Conservation (phyloP, 1,140 invertebrate species). For the Drosophila guanche region DNA sequence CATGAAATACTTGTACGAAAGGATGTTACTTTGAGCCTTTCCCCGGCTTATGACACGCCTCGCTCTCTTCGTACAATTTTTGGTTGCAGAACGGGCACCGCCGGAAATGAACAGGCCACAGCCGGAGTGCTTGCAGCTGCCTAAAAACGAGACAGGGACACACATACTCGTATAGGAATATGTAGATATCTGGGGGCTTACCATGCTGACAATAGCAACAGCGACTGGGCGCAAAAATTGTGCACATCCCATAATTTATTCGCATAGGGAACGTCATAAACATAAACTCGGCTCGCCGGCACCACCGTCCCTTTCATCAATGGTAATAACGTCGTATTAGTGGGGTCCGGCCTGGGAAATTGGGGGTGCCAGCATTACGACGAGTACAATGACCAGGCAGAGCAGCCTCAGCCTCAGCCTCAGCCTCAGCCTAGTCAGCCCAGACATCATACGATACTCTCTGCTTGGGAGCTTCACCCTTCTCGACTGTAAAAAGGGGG, state of each 20-base stretch:
- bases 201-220: conserved; percentile 49
- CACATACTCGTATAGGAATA: not conserved
- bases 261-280: conserved; percentile 50
- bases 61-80: conserved; percentile 41
- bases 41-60: conserved; percentile 32
- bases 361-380: conserved; percentile 20
- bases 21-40: conserved; percentile 42
- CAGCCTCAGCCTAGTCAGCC: not conserved
- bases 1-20: conserved; percentile 24
- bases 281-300: conserved; percentile 63
- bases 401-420: conserved; percentile 16
- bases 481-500: conserved; percentile 4
- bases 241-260: conserved; percentile 65
- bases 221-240: conserved; percentile 38
- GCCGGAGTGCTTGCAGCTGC: conserved; percentile 42
- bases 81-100: conserved; percentile 44
- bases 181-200: not conserved
- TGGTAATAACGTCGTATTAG: conserved; percentile 76
- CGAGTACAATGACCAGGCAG: conserved; percentile 61
- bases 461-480: conserved; percentile 1
- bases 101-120: conserved; percentile 35
- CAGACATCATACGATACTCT: no score
- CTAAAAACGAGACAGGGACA: conserved; percentile 5
- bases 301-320: conserved; percentile 72
- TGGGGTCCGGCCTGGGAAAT: conserved; percentile 48